These are phyloP conservation scores for Anoplolepis gracilipes DNA, from an alignment of 1,140 invertebrate genomes.

Conservation along the genomic window DNA sequence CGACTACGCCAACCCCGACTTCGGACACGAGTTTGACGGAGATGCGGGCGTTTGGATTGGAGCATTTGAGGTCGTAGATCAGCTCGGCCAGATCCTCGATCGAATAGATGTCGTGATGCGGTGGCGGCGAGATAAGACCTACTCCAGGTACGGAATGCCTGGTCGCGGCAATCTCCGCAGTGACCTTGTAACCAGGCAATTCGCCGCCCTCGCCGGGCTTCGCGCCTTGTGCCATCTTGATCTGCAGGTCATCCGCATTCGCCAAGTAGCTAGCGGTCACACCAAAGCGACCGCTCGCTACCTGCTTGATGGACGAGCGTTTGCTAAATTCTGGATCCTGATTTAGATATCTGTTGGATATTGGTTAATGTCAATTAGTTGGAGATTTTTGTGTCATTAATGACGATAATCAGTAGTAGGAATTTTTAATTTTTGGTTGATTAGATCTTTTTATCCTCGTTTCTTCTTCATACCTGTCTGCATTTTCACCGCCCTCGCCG, in stretches of 20 bases:
- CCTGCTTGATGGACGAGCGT: constrained; percentile 95
- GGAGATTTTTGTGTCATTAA: neutral
- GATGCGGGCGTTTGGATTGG: constrained; percentile 97
- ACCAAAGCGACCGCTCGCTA: constrained; percentile 99
- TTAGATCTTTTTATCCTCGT: neutral
- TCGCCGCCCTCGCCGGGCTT: constrained; percentile 98
- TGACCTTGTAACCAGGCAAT: constrained; percentile 95
- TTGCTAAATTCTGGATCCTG: constrained; percentile 93
- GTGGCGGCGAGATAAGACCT: constrained; percentile 99
- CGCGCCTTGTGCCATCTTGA: constrained; percentile 99
- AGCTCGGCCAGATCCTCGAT: constrained; percentile 99
- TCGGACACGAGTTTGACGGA: constrained; percentile 99
- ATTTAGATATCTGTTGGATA: constrained; percentile 83
- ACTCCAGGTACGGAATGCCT: constrained; percentile 98
- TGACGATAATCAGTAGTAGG: neutral
- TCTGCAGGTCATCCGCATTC: constrained; percentile 98
- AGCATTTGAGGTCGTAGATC: constrained; percentile 99
- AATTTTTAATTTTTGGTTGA: neutral
- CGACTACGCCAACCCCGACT: constrained; percentile 99
- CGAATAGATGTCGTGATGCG: constrained; percentile 99
- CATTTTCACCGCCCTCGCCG: constrained; percentile 97
- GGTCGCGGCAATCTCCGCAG: constrained; percentile 97
- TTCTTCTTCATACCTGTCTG: constrained; percentile 89
- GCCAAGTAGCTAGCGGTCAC: constrained; percentile 98
- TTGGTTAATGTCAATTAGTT: neutral